Percentiles rank a stretch among this genome's conserved stretches.
phyloP scores from a whole-genome alignment of 1,140 invertebrate species.

The Drosophila bifasciata region DNA sequence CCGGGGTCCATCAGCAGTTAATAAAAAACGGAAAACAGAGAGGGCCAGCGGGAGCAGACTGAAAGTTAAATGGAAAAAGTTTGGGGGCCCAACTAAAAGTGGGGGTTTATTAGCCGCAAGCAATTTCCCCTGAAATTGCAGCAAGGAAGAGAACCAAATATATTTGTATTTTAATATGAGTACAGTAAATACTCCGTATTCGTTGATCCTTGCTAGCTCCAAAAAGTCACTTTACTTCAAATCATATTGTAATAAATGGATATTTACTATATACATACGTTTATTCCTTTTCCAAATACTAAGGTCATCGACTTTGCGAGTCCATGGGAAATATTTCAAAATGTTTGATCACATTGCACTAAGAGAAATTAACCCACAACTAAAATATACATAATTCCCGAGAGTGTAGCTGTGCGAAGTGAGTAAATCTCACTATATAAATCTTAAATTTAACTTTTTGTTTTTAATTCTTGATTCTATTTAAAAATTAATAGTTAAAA shows the following conservation, averaged over 20 bases:
- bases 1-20: slow-evolving; percentile 63
- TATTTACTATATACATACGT: no score
- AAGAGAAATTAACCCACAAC: neutral
- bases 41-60: slow-evolving; percentile 32
- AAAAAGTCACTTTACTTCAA: no score
- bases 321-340: no score
- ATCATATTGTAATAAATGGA: no score
- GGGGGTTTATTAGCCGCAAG: slow-evolving; percentile 69
- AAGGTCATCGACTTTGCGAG: no score
- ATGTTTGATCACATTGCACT: neutral
- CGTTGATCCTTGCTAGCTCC: neutral
- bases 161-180: slow-evolving; percentile 5
- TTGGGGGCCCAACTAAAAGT: slow-evolving; percentile 59
- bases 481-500: no score
- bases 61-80: slow-evolving; percentile 78
- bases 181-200: neutral
- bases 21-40: slow-evolving; percentile 56
- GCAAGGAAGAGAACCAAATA: slow-evolving; percentile 6
- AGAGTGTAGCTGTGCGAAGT: no score
- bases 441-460: no score
- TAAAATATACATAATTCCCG: neutral
- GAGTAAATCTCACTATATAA: no score
- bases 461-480: no score
- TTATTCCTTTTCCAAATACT: no score
- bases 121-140: slow-evolving; percentile 37